These are phyloP conservation scores for Fulica atra DNA, from an alignment of 2,113 vertebrate species.

Conservation along the genomic window DNA sequence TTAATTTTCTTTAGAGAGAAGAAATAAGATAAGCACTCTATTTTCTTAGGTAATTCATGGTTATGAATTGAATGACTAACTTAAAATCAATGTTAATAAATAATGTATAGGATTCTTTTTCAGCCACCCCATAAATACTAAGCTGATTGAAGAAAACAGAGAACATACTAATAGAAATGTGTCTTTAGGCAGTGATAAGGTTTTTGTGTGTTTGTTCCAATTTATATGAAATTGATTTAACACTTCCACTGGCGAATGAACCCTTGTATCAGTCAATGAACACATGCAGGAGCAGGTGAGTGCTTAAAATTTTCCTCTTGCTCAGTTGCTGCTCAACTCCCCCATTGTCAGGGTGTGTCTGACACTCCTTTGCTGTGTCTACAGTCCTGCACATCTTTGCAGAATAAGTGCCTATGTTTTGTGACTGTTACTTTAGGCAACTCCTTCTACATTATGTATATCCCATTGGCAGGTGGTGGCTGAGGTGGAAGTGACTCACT, in stretches of 20 bases:
- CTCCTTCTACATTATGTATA: rapidly evolving
- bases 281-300: neutral
- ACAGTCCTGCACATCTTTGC: neutral
- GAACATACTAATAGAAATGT: neutral
- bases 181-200: neutral
- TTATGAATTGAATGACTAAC: conserved; percentile 26
- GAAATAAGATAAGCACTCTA: neutral
- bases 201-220: neutral
- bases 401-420: neutral
- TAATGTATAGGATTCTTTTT: conserved; percentile 2
- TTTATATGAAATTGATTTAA: neutral
- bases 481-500: neutral
- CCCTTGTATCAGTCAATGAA: neutral
- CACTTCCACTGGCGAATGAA: neutral
- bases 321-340: neutral
- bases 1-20: conserved; percentile 17
- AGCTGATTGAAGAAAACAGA: conserved; percentile 17
- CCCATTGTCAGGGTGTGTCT: neutral
- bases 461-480: neutral
- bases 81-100: conserved; percentile 50
- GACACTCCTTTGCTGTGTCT: rapidly evolving
- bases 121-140: neutral
- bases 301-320: neutral
- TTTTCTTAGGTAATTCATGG: conserved; percentile 38
- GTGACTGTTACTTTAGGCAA: rapidly evolving